Percentiles rank a stretch among this genome's conserved stretches.
Conservation (phyloP, 2,113 vertebrate species). For the Mesoclemmys tuberculata region DNA sequence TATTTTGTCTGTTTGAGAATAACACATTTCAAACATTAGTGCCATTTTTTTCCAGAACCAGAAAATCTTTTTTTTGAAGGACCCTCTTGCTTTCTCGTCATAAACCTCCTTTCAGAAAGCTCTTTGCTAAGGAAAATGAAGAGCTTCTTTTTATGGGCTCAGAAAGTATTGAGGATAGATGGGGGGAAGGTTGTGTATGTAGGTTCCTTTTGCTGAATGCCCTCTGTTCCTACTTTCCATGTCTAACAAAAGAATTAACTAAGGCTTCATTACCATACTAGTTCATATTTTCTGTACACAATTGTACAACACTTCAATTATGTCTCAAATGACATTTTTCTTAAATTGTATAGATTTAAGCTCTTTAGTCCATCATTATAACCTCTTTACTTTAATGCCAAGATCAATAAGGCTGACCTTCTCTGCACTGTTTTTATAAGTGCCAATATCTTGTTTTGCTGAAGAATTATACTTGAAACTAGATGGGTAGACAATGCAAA, state of each 20-base stretch:
- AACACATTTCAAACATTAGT: not conserved
- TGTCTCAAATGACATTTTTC: not conserved
- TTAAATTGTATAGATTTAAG: not conserved
- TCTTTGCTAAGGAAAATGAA: not conserved
- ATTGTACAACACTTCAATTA: not conserved
- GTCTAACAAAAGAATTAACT: not conserved
- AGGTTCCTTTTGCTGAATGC: not conserved
- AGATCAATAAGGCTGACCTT: not conserved
- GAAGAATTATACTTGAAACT: not conserved
- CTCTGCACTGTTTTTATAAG: not conserved
- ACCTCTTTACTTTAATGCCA: not conserved
- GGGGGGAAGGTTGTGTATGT: rapidly evolving
- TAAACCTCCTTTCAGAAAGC: not conserved
- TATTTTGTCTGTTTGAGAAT: not conserved
- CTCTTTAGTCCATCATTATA: not conserved
- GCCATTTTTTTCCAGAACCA: not conserved
- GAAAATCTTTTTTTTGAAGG: not conserved
- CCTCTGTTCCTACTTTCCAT: not conserved
- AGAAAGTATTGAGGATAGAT: not conserved
- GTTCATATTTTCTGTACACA: not conserved
- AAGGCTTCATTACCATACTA: not conserved
- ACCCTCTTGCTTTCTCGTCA: not conserved
- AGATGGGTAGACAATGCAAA: not conserved
- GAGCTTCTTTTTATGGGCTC: not conserved
- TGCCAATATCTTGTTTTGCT: not conserved